Evolutionary conservation across 2,888 invertebrate species (phyloP).

Genomic region (Aphrophora alni): DNA sequence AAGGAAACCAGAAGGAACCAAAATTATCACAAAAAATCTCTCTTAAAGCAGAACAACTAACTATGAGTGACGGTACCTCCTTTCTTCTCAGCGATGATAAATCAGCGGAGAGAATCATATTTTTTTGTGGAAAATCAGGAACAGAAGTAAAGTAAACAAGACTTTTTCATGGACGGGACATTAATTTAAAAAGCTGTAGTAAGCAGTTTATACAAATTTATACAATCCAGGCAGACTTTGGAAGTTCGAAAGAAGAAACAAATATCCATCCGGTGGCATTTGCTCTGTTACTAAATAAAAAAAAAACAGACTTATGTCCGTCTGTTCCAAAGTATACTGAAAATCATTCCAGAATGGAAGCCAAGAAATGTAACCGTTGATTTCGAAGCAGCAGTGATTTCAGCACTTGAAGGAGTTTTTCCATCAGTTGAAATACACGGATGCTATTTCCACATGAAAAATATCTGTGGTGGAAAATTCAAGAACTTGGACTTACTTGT

Average conservation of each 20-base stretch:
- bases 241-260: not conserved
- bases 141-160: not conserved
- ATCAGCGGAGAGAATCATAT: not conserved
- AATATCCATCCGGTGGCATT: not conserved
- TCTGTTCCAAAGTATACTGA: not conserved
- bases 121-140: not conserved
- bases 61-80: not conserved
- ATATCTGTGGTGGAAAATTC: not conserved
- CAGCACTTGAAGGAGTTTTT: not conserved
- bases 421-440: not conserved
- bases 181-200: not conserved
- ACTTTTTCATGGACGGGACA: not conserved
- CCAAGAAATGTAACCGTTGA: not conserved
- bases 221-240: not conserved
- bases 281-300: not conserved
- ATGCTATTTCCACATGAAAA: not conserved
- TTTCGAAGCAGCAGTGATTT: not conserved
- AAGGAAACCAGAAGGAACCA: not conserved
- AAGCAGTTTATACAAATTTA: not conserved
- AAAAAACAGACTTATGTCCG: not conserved
- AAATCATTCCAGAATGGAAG: not conserved
- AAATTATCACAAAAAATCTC: not conserved
- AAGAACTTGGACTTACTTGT: not conserved
- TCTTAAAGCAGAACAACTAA: not conserved
- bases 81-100: not conserved